These are phyloP conservation scores for Phyllotis vaccarum DNA, from an alignment of 2,797 vertebrate species.

Conservation along the genomic window DNA sequence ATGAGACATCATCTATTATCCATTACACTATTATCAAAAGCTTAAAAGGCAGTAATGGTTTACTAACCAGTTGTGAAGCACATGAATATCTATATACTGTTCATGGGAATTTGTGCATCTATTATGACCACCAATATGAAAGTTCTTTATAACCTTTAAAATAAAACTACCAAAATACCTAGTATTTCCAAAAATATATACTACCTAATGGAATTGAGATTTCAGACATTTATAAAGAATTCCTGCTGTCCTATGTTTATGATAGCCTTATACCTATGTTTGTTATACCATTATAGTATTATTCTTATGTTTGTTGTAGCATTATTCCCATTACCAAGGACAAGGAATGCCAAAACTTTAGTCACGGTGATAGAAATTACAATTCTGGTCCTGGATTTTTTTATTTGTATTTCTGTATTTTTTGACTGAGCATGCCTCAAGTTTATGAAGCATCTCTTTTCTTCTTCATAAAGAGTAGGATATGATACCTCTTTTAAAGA, in stretches of 20 bases:
- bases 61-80: neutral
- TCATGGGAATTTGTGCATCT: neutral
- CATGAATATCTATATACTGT: neutral
- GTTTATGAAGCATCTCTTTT: slow-evolving; percentile 12
- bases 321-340: too few species aligned
- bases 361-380: neutral
- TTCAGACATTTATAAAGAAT: neutral
- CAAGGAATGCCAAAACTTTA: neutral
- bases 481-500: neutral
- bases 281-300: neutral
- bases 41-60: neutral
- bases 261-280: neutral
- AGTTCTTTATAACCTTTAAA: neutral
- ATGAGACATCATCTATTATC: neutral
- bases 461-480: neutral
- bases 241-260: neutral
- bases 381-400: neutral
- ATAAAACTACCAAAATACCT: neutral
- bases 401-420: neutral
- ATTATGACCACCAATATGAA: neutral
- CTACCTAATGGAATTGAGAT: neutral
- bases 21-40: neutral
- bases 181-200: neutral
- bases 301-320: neutral
- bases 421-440: neutral